A percentile compares a stretch with the other conserved stretches of the same genome.
Evolutionary conservation across 1,140 invertebrate genomes (phyloP).

Genomic region (Thaumatotibia leucotreta): DNA sequence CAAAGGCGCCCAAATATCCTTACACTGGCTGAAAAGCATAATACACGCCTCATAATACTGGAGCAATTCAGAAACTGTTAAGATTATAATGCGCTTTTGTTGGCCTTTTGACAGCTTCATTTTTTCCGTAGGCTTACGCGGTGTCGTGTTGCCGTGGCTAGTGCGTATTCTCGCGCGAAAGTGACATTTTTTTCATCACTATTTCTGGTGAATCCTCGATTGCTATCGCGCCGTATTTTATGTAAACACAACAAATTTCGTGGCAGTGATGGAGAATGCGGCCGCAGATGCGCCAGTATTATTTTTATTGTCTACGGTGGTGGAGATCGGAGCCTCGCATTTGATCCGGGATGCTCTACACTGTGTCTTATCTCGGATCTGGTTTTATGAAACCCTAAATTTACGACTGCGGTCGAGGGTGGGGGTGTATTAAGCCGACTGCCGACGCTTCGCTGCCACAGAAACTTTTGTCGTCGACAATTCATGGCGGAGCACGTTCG

Average conservation of each 20-base stretch:
- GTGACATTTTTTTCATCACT: constrained; percentile 40
- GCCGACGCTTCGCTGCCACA: constrained; percentile 54
- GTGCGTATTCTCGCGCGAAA: constrained; percentile 39
- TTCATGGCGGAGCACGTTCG: constrained; percentile 66
- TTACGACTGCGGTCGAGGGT: constrained; percentile 70
- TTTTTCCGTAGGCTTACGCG: constrained; percentile 41
- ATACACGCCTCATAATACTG: constrained; percentile 71
- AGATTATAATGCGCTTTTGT: constrained; percentile 73
- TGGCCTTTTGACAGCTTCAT: constrained; percentile 63
- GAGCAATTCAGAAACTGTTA: constrained; percentile 73
- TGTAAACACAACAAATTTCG: constrained; percentile 73
- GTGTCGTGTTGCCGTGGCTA: constrained; percentile 49
- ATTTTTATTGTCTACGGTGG: constrained; percentile 68
- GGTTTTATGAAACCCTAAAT: constrained; percentile 77
- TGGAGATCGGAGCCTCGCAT: constrained; percentile 59
- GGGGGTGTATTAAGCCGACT: constrained; percentile 63
- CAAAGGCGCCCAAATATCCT: constrained; percentile 72
- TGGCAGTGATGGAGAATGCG: constrained; percentile 47
- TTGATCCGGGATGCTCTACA: constrained; percentile 69
- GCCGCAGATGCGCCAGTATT: constrained; percentile 65
- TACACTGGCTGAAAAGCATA: constrained; percentile 64
- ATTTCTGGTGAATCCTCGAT: constrained; percentile 61
- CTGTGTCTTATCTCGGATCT: constrained; percentile 75
- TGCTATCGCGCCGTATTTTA: constrained; percentile 66
- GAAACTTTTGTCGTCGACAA: constrained; percentile 71